These are phyloP conservation scores for Serripes groenlandicus DNA, from an alignment of 2,888 invertebrate genomes.

Conservation along the genomic window DNA sequence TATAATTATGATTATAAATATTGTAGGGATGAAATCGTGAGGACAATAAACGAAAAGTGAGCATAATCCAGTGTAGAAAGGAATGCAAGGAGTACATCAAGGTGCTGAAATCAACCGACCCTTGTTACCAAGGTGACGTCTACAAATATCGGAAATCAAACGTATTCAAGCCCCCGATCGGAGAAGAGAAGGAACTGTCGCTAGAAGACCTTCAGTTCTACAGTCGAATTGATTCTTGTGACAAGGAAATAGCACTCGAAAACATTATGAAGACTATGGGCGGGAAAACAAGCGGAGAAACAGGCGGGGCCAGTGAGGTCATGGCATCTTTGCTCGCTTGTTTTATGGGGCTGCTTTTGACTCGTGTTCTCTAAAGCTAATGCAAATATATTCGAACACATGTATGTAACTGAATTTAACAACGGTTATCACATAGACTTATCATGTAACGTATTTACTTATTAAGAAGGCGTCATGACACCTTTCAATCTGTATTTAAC, in stretches of 20 bases:
- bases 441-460: background rate
- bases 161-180: background rate
- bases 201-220: slow-evolving; percentile 14
- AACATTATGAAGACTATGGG: background rate
- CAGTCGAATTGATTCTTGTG: slow-evolving; percentile 12
- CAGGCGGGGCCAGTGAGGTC: background rate
- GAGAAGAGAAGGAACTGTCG: background rate
- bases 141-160: background rate
- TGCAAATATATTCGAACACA: background rate
- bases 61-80: background rate
- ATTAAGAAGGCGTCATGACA: background rate
- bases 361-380: background rate
- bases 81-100: slow-evolving; percentile 19
- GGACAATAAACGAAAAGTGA: background rate
- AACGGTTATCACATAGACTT: background rate
- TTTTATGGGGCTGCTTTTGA: background rate
- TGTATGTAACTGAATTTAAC: background rate
- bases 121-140: slow-evolving; percentile 17
- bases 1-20: background rate
- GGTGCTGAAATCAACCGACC: slow-evolving; percentile 4
- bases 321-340: background rate
- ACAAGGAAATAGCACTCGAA: slow-evolving; percentile 14
- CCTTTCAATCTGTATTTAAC: too few relatives aligned
- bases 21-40: background rate
- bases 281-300: too few relatives aligned